phyloP scores from a whole-genome alignment of 2,113 vertebrate genomes.

The Naja naja region DNA sequence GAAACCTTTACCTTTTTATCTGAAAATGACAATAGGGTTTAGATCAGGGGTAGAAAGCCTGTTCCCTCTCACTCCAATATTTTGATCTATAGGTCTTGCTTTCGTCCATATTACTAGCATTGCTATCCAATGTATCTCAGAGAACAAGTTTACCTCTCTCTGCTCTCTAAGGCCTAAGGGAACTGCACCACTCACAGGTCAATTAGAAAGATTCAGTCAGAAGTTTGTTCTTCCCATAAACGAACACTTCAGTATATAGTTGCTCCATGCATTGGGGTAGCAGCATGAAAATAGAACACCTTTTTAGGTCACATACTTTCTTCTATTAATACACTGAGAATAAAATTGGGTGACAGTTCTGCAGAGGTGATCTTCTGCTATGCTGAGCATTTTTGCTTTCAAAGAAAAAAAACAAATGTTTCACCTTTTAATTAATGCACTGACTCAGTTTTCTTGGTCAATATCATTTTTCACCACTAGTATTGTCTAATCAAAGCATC shows the following conservation, averaged over 20 bases:
- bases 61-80: neutral
- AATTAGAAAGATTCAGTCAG: neutral
- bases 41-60: neutral
- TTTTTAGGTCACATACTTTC: constrained; percentile 51
- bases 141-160: neutral
- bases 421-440: constrained; percentile 69
- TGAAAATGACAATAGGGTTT: neutral
- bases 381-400: constrained; percentile 46
- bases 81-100: neutral
- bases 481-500: constrained; percentile 71
- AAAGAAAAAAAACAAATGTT: constrained; percentile 58
- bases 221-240: constrained; percentile 1
- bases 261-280: neutral
- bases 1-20: neutral
- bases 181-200: too few species aligned
- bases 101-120: neutral
- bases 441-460: constrained; percentile 58
- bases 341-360: constrained; percentile 32
- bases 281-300: constrained; percentile 36
- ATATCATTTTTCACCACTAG: constrained; percentile 65
- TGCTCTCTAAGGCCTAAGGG: neutral
- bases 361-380: constrained; percentile 43
- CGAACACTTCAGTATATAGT: neutral
- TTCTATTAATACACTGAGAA: constrained; percentile 31
- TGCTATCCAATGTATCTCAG: neutral